A percentile compares a stretch with the other conserved stretches of the same genome.
These are phyloP conservation scores for Scrobipalpa costella DNA, from an alignment of 2,888 invertebrate genomes.

Conservation along the genomic window DNA sequence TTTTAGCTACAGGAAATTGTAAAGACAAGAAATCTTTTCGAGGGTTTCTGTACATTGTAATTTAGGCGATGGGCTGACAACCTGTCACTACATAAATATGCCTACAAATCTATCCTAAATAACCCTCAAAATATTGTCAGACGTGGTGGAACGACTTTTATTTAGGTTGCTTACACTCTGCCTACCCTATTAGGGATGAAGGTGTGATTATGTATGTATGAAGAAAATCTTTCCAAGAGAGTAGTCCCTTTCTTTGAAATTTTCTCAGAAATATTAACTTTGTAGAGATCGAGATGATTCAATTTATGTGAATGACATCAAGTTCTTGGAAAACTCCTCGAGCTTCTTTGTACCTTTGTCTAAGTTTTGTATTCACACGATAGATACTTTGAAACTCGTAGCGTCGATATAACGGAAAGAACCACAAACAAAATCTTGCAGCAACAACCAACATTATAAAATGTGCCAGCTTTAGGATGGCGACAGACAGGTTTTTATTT, in stretches of 20 bases:
- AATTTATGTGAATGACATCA: neutral
- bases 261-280: neutral
- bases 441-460: neutral
- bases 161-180: no score
- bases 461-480: neutral
- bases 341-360: neutral
- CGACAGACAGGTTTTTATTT: neutral
- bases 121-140: no score
- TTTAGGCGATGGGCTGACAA: no score
- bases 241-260: neutral
- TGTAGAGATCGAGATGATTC: neutral
- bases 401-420: neutral
- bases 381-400: conserved; percentile 1
- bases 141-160: no score
- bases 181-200: no score
- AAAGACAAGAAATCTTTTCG: no score
- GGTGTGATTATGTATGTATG: no score
- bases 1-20: no score
- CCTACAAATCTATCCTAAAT: no score
- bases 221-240: no score
- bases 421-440: neutral
- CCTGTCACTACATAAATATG: no score
- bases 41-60: no score
- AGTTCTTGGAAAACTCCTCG: neutral
- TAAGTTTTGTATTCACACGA: conserved; percentile 6